Conservation (phyloP, 2,888 invertebrate genomes). For the Elmis aenea region DNA sequence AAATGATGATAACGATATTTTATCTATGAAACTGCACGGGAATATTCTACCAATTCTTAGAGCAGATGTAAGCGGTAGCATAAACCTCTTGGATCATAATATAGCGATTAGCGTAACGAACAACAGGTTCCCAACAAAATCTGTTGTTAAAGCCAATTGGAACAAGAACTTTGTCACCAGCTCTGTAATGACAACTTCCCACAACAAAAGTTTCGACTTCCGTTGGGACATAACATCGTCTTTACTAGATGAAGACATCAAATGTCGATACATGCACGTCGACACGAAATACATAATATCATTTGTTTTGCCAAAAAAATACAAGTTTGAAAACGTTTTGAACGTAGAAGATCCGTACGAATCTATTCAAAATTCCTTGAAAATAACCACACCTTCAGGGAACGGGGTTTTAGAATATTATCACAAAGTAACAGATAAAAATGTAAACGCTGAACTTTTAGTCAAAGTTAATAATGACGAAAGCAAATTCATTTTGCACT, state of each 20-base stretch:
- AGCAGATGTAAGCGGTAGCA: conserved; percentile 7
- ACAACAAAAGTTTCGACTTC: conserved; percentile 5
- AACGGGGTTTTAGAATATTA: conserved; percentile 6
- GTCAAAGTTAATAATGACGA: conserved; percentile 4
- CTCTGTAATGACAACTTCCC: conserved; percentile 2
- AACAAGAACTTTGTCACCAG: conserved; percentile 10
- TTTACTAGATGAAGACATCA: conserved; percentile 9
- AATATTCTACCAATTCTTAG: conserved; percentile 10
- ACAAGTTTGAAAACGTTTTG: conserved; percentile 11
- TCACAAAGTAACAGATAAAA: conserved; percentile 6
- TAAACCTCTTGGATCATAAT: conserved; percentile 14
- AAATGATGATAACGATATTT: conserved; percentile 17
- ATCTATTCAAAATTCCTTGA: conserved; percentile 6
- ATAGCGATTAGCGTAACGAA: conserved; percentile 11
- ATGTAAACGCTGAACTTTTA: conserved; percentile 2
- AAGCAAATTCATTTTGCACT: conserved; percentile 5
- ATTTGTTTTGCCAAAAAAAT: conserved; percentile 8
- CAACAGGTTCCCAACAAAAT: conserved; percentile 7
- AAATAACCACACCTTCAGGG: conserved; percentile 6
- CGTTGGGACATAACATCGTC: conserved; percentile 15
- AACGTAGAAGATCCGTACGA: conserved; percentile 7
- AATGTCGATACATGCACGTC: conserved; percentile 1
- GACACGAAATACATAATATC: conserved; percentile 5
- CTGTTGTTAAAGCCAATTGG: conserved; percentile 11
- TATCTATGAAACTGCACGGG: conserved; percentile 10